phyloP scores from a whole-genome alignment of 2,888 invertebrate genomes.

The Hydrotaea diabolus region DNA sequence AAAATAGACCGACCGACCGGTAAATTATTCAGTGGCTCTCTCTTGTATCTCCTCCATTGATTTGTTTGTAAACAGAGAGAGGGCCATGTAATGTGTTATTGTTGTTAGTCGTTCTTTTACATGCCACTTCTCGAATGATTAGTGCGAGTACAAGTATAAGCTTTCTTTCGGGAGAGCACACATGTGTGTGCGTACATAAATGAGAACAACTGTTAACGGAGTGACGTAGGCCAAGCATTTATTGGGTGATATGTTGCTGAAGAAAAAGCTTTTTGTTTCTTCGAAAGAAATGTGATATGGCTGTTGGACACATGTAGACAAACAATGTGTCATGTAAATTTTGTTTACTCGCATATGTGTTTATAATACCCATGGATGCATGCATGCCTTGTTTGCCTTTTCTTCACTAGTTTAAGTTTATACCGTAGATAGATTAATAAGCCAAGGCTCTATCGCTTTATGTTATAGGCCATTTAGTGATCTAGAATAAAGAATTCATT shows the following conservation, averaged over 20 bases:
- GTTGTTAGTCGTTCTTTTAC: background rate
- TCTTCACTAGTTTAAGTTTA: too few relatives aligned
- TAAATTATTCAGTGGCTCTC: slow-evolving; percentile 23
- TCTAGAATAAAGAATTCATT: too few relatives aligned
- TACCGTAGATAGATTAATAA: too few relatives aligned
- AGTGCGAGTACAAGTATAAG: background rate
- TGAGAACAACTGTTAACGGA: slow-evolving; percentile 10
- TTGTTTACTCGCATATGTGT: too few relatives aligned
- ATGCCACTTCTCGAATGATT: background rate
- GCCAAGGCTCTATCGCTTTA: too few relatives aligned
- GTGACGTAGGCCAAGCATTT: slow-evolving; percentile 3
- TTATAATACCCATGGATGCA: too few relatives aligned
- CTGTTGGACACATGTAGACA: background rate
- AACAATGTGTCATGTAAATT: too few relatives aligned
- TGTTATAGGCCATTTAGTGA: too few relatives aligned
- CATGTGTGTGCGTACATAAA: background rate
- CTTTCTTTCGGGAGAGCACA: background rate
- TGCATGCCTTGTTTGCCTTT: too few relatives aligned
- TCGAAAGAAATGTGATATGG: background rate
- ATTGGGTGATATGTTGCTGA: slow-evolving; percentile 4
- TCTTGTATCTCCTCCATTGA: background rate
- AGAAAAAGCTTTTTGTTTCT: background rate
- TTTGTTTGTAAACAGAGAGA: slow-evolving; percentile 40
- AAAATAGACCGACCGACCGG: slow-evolving; percentile 13
- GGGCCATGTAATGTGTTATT: background rate